These are phyloP conservation scores for Drosophila orosa DNA, from an alignment of 1,140 invertebrate species.

Conservation along the genomic window DNA sequence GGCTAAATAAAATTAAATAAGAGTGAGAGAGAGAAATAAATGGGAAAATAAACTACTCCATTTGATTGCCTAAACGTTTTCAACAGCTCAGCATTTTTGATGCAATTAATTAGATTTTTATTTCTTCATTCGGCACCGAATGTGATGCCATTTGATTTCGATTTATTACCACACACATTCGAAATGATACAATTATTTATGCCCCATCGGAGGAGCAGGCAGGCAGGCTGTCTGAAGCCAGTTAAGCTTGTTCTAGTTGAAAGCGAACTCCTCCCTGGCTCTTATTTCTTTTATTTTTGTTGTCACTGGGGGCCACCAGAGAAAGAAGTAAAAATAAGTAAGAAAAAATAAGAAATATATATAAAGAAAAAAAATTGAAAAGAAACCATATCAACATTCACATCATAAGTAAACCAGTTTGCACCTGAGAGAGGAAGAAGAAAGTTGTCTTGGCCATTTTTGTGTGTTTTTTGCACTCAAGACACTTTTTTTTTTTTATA, in stretches of 20 bases:
- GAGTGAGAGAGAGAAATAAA: not conserved
- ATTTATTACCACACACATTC: conserved; percentile 81
- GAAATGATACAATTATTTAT: conserved; percentile 78
- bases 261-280: conserved; percentile 58
- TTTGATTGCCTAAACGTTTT: conserved; percentile 80
- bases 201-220: conserved; percentile 14
- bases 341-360: not conserved
- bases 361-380: conserved; percentile 47
- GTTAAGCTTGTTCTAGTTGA: conserved; percentile 80
- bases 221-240: conserved; percentile 3
- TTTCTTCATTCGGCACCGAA: conserved; percentile 67
- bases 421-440: conserved; percentile 83
- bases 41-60: conserved; percentile 55
- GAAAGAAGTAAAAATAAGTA: conserved; percentile 37
- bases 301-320: conserved; percentile 31
- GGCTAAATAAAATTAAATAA: conserved; percentile 39
- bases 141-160: conserved; percentile 68
- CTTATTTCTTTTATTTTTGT: not conserved
- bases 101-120: conserved; percentile 82
- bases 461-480: conserved; percentile 57
- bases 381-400: conserved; percentile 83
- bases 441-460: conserved; percentile 83
- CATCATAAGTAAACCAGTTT: conserved; percentile 83
- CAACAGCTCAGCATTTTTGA: conserved; percentile 74
- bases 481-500: conserved; percentile 56